Conservation (phyloP, 2,888 invertebrate species). For the Sesamia inferens region DNA sequence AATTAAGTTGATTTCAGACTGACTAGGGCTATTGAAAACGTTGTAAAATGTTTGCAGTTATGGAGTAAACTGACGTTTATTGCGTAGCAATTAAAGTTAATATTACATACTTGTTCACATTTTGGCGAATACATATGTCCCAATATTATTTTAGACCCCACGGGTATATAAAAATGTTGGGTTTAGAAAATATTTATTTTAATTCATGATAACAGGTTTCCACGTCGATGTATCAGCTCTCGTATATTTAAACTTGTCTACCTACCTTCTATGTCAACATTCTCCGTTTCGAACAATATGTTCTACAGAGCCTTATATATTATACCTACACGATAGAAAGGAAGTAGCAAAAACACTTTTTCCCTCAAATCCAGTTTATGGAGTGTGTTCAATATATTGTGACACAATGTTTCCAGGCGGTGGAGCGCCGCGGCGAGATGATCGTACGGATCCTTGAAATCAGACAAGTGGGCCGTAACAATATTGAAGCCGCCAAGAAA, state of each 20-base stretch:
- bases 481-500: conserved; percentile 96
- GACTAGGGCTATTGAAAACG: too few species aligned
- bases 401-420: conserved; percentile 88
- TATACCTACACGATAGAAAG: neutral
- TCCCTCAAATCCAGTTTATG: conserved; percentile 7
- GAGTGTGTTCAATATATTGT: conserved; percentile 47
- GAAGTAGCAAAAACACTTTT: neutral
- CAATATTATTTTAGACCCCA: too few species aligned
- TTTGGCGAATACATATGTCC: neutral
- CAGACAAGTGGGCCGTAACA: conserved; percentile 96
- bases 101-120: too few species aligned
- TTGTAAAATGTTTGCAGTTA: too few species aligned
- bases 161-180: too few species aligned
- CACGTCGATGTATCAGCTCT: neutral
- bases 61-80: too few species aligned
- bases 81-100: too few species aligned
- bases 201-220: neutral
- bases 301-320: conserved; percentile 4
- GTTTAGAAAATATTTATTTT: too few species aligned
- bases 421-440: conserved; percentile 98
- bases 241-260: neutral
- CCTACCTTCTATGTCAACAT: neutral
- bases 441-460: conserved; percentile 97
- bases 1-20: too few species aligned
- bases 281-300: neutral